phyloP scores from a whole-genome alignment of 1,140 invertebrate genomes.

The Laodelphax striatellus region DNA sequence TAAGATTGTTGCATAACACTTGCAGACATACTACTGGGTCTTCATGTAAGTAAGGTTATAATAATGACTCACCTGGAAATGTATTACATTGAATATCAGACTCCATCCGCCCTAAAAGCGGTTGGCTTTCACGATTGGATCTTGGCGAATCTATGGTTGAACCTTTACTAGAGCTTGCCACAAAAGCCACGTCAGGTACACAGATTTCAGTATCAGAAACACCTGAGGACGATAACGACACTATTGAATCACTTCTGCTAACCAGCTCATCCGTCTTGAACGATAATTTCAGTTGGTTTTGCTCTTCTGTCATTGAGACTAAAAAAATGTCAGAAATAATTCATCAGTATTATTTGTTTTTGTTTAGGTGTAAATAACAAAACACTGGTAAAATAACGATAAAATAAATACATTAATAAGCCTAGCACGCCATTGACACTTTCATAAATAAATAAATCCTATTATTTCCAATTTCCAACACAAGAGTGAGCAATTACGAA shows the following conservation, averaged over 20 bases:
- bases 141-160: slow-evolving; percentile 59
- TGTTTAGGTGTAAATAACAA: no score
- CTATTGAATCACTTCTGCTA: slow-evolving; percentile 18
- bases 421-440: no score
- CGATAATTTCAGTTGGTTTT: slow-evolving; percentile 22
- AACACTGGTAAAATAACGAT: no score
- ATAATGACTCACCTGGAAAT: slow-evolving; percentile 55
- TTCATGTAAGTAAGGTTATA: slow-evolving; percentile 8
- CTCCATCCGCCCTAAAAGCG: slow-evolving; percentile 68
- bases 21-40: neutral
- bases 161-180: slow-evolving; percentile 23
- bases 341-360: neutral
- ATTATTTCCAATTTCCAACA: no score
- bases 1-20: neutral
- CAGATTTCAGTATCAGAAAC: slow-evolving; percentile 44
- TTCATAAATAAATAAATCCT: no score
- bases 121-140: slow-evolving; percentile 76
- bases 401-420: no score
- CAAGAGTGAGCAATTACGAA: no score
- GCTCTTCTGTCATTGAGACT: slow-evolving; percentile 26
- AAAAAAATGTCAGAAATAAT: neutral
- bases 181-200: slow-evolving; percentile 47
- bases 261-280: slow-evolving; percentile 21
- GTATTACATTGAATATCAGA: slow-evolving; percentile 61
- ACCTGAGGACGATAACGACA: slow-evolving; percentile 21